Evolutionary conservation across 2,888 invertebrate species (phyloP).

Genomic region (Blomia tropicalis): DNA sequence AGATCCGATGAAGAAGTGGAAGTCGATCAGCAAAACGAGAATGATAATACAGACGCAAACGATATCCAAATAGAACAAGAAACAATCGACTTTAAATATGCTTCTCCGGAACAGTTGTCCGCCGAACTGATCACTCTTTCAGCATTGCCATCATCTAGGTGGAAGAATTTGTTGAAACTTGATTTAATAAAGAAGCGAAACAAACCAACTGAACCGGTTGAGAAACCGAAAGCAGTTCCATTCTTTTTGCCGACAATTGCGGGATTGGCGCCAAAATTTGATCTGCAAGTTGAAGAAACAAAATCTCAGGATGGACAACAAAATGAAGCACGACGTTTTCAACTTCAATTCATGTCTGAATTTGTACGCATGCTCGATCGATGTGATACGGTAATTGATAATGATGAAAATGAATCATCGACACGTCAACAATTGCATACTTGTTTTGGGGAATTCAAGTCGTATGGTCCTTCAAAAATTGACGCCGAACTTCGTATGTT

Average conservation of each 20-base stretch:
- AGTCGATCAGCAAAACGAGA: slow-evolving; percentile 25
- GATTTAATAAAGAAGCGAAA: slow-evolving; percentile 52
- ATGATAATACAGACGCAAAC: slow-evolving; percentile 8
- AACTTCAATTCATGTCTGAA: slow-evolving; percentile 44
- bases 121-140: slow-evolving; percentile 43
- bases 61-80: slow-evolving; percentile 30
- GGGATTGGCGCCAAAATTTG: slow-evolving; percentile 22
- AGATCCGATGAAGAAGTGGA: slow-evolving; percentile 34
- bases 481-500: slow-evolving; percentile 72
- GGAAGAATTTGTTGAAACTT: slow-evolving; percentile 74
- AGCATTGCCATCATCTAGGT: slow-evolving; percentile 51
- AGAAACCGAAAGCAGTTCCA: slow-evolving; percentile 21
- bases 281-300: neutral
- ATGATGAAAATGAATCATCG: neutral
- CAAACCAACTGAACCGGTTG: slow-evolving; percentile 23
- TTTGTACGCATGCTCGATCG: slow-evolving; percentile 2
- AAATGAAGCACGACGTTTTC: slow-evolving; percentile 35
- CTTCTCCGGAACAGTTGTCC: slow-evolving; percentile 58
- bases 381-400: neutral
- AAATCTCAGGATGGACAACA: neutral
- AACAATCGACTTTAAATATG: slow-evolving; percentile 38
- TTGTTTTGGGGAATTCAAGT: slow-evolving; percentile 47
- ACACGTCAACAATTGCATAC: neutral
- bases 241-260: slow-evolving; percentile 24
- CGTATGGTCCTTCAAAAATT: slow-evolving; percentile 60